These are phyloP conservation scores for Drosophila niveifrons DNA, from an alignment of 2,888 invertebrate species.

Conservation along the genomic window DNA sequence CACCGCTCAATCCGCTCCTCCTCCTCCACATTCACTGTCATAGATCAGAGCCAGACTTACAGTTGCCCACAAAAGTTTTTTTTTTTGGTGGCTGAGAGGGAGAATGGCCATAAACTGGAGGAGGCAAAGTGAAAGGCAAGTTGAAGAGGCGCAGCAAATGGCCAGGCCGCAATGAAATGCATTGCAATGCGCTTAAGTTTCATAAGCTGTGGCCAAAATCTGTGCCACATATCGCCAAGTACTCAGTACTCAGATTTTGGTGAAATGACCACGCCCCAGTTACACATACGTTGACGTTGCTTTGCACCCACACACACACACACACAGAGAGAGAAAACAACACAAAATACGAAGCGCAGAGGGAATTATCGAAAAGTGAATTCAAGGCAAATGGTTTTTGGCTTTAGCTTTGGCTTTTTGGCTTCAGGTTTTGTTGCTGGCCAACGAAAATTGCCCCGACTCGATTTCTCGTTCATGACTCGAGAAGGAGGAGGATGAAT, in stretches of 20 bases:
- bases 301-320: conserved; percentile 2
- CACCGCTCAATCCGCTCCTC: conserved; percentile 15
- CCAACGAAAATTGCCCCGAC: conserved; percentile 24
- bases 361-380: conserved; percentile 80
- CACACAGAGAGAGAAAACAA: conserved; percentile 15
- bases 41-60: conserved; percentile 53
- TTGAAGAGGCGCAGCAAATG: conserved; percentile 44
- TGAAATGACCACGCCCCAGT: conserved; percentile 46
- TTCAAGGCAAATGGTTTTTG: conserved; percentile 67
- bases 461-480: conserved; percentile 21
- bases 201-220: conserved; percentile 68
- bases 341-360: conserved; percentile 28
- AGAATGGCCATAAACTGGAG: conserved; percentile 48
- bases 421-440: not conserved
- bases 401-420: conserved; percentile 15
- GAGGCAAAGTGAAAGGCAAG: conserved; percentile 42
- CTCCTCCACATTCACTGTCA: not conserved
- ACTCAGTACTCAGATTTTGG: conserved; percentile 23
- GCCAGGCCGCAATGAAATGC: conserved; percentile 61
- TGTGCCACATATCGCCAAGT: conserved; percentile 38
- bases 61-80: conserved; percentile 59
- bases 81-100: no score
- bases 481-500: not conserved
- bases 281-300: no score
- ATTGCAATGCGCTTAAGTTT: conserved; percentile 67